Evolutionary conservation across 2,113 vertebrate species (phyloP).

Genomic region (Todiramphus chloris): DNA sequence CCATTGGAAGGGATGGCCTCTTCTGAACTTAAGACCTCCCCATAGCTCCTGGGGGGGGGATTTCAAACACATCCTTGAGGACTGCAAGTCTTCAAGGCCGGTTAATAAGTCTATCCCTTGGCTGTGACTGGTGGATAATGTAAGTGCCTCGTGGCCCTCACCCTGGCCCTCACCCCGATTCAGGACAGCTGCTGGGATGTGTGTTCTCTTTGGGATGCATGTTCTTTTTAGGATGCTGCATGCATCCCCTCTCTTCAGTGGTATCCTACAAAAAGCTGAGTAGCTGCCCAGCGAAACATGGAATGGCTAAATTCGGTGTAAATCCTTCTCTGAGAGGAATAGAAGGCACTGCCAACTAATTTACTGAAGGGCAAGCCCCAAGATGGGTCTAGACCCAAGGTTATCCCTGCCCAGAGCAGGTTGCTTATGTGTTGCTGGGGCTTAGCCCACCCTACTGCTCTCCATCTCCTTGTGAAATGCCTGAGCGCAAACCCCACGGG

Average conservation of each 20-base stretch:
- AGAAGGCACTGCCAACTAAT: not conserved
- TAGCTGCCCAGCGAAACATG: not conserved
- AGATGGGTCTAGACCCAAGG: not conserved
- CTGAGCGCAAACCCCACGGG: not conserved
- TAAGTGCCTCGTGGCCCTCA: not conserved
- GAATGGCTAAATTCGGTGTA: not conserved
- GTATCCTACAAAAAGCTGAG: not conserved
- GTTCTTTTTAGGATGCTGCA: not conserved
- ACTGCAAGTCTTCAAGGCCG: not conserved
- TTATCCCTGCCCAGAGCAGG: accelerated
- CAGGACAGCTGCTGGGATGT: not conserved
- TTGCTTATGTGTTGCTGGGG: not conserved
- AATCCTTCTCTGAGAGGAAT: not conserved
- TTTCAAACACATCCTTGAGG: not conserved
- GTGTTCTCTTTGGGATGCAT: not conserved
- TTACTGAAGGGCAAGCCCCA: not conserved
- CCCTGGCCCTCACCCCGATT: not conserved
- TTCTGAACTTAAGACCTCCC: not conserved
- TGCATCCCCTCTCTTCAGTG: not conserved
- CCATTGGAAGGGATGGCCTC: accelerated
- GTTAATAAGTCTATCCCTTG: not conserved
- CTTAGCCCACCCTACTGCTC: not conserved
- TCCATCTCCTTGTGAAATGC: not conserved
- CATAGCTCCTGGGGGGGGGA: not conserved
- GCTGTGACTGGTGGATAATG: not conserved